Base-by-base conservation (phyloP, 2,888 invertebrate genomes). In the Diarsia brunnea region DNA sequence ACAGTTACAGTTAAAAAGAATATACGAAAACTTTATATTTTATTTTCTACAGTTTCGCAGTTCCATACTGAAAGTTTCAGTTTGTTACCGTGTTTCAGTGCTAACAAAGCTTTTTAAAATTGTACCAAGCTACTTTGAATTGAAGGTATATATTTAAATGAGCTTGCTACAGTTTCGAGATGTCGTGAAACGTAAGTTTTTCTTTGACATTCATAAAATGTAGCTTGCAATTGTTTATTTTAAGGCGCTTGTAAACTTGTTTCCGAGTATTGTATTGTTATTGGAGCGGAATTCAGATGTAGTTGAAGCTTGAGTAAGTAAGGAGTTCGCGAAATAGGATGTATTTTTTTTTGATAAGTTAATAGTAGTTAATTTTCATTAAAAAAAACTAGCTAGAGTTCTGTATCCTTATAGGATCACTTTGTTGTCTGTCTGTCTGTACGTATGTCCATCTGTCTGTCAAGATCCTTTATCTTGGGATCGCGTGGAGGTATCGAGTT, bases 81-180 rank as follows among this genome's bases (percentile, higher is more conserved):
- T 19, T 82, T 19, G 24, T 55, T 65, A 38, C 82, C 63, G n/a
- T 45, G 38, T 74, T 74, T 47, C 64, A 69, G 68, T 31, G 27
- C 43, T 70, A 74, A 69, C 64, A 82, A 82, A 82, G 74, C 60
- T 71, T 82, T 82, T 81, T 81, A 79, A 82, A 82, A 82, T 79
- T 73, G 61, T 73, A 53, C 70, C 78, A 21, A 61, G 64, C 49
- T 82, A 51, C 68, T 82, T 61, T 69, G 60, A 73, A 81, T 68
- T 64, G 64, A 68, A 81, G 68, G 67, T 70, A 64, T 51, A 69
- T 27, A 78, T 82, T 78, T 73, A 78, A 82, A 82, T 76, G 24
- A 70, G 81, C 63, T 82, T 55, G 64, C 47, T 38, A 69, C 71
- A 51, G 78, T 69, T 80, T 60, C 31, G 24, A 71, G 70, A 68